Conservation (phyloP, 2,888 invertebrate species). For the Magallana nippona region DNA sequence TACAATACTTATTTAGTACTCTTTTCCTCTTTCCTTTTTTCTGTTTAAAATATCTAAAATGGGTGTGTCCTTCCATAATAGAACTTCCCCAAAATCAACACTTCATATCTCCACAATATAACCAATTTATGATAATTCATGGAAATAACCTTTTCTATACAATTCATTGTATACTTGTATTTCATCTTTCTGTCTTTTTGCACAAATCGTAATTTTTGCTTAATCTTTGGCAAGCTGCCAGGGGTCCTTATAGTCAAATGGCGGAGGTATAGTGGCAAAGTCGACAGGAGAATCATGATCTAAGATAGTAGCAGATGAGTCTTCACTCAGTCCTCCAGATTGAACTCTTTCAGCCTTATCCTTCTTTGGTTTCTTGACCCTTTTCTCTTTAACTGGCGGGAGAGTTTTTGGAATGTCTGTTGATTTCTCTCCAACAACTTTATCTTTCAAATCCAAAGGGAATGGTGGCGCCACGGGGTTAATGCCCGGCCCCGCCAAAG, state of each 20-base stretch:
- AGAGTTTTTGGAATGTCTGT: neutral
- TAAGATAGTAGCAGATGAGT: neutral
- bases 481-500: neutral
- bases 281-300: neutral
- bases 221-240: too few species aligned
- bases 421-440: neutral
- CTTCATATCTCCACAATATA: too few species aligned
- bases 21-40: too few species aligned
- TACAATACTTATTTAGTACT: too few species aligned
- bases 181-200: too few species aligned
- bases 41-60: too few species aligned
- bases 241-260: constrained; percentile 5
- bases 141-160: too few species aligned
- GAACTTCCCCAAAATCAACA: too few species aligned
- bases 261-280: neutral
- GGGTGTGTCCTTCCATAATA: too few species aligned
- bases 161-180: too few species aligned
- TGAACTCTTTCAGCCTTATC: neutral
- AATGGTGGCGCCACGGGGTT: constrained; percentile 10
- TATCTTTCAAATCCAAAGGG: constrained; percentile 14
- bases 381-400: neutral
- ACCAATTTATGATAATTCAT: too few species aligned
- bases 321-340: neutral
- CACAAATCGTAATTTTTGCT: too few species aligned
- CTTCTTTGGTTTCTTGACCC: neutral